Percentiles rank a stretch among this genome's conserved stretches.
Evolutionary conservation across 2,113 vertebrate species (phyloP).

Genomic region (Chionis minor): DNA sequence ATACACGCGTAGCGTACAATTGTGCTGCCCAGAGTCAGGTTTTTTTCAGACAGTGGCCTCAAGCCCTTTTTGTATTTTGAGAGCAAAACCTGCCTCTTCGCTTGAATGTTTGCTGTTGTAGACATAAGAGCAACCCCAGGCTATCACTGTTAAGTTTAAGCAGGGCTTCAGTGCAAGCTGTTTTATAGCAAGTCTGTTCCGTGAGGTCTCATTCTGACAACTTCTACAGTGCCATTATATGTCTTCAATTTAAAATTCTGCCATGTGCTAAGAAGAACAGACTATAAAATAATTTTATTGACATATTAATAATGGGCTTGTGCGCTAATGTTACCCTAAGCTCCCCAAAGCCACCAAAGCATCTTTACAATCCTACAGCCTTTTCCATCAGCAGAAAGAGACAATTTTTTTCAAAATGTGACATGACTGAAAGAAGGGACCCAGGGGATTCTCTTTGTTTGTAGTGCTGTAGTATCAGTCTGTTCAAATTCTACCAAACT

Average conservation of each 20-base stretch:
- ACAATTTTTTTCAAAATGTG: neutral
- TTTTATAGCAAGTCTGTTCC: neutral
- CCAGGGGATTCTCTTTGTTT: neutral
- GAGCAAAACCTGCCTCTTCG: neutral
- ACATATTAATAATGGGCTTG: neutral
- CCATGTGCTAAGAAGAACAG: neutral
- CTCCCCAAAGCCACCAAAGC: neutral
- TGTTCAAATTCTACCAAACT: neutral
- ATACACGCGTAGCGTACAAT: neutral
- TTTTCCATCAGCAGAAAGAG: neutral
- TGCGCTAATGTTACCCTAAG: neutral
- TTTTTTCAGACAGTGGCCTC: neutral
- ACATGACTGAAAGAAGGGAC: neutral
- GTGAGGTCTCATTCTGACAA: neutral
- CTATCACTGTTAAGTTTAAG: neutral
- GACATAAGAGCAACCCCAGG: neutral
- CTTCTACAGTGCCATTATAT: neutral
- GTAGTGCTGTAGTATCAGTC: neutral
- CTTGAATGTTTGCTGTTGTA: neutral
- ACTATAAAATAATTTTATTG: neutral
- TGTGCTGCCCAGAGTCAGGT: neutral
- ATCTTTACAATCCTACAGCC: neutral
- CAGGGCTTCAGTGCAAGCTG: neutral
- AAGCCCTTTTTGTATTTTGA: neutral
- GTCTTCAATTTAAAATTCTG: neutral